phyloP scores from a whole-genome alignment of 2,797 vertebrate genomes.

The Macroramphosus scolopax region DNA sequence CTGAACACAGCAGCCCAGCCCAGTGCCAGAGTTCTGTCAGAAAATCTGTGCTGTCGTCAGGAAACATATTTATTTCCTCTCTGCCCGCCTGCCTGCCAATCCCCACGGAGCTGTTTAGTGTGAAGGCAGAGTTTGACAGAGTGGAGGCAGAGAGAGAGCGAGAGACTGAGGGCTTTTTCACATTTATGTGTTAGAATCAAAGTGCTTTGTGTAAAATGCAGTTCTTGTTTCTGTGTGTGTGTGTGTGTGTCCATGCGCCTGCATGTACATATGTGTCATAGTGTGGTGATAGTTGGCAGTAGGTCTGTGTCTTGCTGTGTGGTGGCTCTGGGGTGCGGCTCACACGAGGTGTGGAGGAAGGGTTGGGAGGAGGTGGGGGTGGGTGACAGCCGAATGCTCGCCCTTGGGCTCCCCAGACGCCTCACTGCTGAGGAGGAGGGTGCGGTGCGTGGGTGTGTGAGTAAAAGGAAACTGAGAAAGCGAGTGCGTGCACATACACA shows the following conservation, averaged over 20 bases:
- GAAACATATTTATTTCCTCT: conserved; percentile 81
- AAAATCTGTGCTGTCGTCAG: conserved; percentile 72
- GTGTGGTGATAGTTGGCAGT: conserved; percentile 58
- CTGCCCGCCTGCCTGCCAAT: conserved; percentile 67
- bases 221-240: conserved; percentile 30
- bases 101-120: conserved; percentile 73
- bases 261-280: conserved; percentile 46
- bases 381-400: conserved; percentile 74
- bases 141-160: conserved; percentile 53
- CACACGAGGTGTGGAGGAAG: conserved; percentile 35
- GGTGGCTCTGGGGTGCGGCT: conserved; percentile 65
- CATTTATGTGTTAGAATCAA: conserved; percentile 72
- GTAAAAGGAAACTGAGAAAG: conserved; percentile 40
- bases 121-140: conserved; percentile 74
- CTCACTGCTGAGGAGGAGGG: conserved; percentile 58
- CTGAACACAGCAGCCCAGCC: conserved; percentile 58
- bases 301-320: conserved; percentile 62
- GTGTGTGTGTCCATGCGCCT: conserved; percentile 21
- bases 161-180: conserved; percentile 59
- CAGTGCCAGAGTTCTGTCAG: conserved; percentile 71
- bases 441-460: conserved; percentile 30
- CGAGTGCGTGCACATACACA: conserved; percentile 46
- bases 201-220: conserved; percentile 64
- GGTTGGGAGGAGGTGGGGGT: conserved; percentile 34
- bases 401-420: conserved; percentile 81